phyloP scores from a whole-genome alignment of 1,140 invertebrate genomes.

The Macrosteles quadrilineatus region DNA sequence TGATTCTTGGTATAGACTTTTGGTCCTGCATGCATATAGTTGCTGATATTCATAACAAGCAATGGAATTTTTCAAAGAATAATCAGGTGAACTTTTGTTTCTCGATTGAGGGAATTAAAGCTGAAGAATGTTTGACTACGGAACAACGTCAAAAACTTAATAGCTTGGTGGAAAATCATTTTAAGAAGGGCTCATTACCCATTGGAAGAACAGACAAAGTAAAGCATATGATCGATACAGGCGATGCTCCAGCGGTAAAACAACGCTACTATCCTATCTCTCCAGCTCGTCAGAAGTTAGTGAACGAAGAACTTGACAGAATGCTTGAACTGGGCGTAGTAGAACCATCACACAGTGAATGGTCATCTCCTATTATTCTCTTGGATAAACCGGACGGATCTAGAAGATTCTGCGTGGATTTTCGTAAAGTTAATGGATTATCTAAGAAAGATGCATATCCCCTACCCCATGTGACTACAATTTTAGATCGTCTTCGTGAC shows the following conservation, averaged over 20 bases:
- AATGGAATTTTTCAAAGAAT: constrained; percentile 1
- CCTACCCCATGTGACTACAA: background rate
- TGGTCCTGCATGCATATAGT: background rate
- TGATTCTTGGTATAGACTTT: background rate
- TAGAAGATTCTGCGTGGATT: background rate
- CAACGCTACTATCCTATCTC: background rate
- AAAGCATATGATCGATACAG: background rate
- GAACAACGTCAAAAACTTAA: background rate
- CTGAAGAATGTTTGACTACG: background rate
- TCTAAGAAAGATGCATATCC: no score
- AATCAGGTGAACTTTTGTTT: background rate
- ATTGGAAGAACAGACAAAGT: background rate
- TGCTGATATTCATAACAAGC: background rate
- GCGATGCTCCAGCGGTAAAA: background rate
- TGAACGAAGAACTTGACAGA: no score
- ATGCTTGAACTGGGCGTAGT: no score
- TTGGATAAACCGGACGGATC: background rate
- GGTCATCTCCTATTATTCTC: background rate
- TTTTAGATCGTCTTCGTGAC: background rate
- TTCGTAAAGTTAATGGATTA: background rate
- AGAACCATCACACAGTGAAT: no score
- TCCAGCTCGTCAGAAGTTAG: no score
- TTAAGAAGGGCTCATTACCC: background rate
- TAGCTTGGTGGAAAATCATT: background rate
- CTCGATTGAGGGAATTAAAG: background rate